Base-by-base conservation (phyloP, 2,888 invertebrate species). In the Thereva unica region DNA sequence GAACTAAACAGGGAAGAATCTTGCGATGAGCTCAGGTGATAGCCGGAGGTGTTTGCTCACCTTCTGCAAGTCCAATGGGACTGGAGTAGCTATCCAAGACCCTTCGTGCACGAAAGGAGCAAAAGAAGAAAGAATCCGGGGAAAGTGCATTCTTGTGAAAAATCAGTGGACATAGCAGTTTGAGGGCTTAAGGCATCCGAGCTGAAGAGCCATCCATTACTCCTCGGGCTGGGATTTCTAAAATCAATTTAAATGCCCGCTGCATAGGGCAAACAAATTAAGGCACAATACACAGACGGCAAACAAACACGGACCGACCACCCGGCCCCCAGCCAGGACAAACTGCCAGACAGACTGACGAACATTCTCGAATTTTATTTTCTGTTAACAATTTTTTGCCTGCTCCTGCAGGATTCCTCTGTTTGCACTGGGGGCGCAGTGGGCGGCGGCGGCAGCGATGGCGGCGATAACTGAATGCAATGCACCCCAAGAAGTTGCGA, bases 1-100 rank as follows among this genome's bases (percentile, higher is more conserved):
- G 72, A 71, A 71, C 69, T 71, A 71, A 71, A 72, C 69, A 70
- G 67, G 71, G 68, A 69, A 69, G 70, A 70, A 68, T 68, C 67
- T 69, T 68, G 67, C 67, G 68, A 69, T 63, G 69, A 55, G 64
- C 67, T 69, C 67, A 50, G 52, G 69, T 61, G 61, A 61, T 61
- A 61, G 23, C 50, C 23, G 6, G 41, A 61, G 61, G 40, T 61
- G 50, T 61, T 61, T 61, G 61, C 61, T 50, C 61, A 50, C 50
- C 61, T 61, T 41, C 61, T 61, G 41, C 45, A 41, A 40, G 41
- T 50, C n/a, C 12, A 50, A 61, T 50, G 50, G 50, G 41, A 50
- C 50, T 50, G 40, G 50, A 61, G 61, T 61, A 41, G 50, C 61
- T 50, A 12, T 41, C 50, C 50, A 23, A 61, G 40, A 50, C 42